Conservation (phyloP, 2,113 vertebrate species). For the Phylloscopus trochilus region DNA sequence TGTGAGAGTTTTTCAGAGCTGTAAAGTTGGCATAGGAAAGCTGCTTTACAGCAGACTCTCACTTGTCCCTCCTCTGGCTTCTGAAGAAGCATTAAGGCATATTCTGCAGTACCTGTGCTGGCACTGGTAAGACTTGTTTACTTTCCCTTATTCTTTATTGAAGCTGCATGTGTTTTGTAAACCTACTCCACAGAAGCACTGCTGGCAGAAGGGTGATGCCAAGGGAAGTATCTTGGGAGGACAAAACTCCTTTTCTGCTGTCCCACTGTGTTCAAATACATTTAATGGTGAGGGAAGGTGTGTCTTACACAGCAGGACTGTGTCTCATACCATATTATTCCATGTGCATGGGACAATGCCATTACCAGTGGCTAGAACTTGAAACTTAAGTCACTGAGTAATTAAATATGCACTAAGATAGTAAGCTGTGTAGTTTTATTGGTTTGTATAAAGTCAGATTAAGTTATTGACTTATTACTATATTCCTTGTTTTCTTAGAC, state of each 20-base stretch:
- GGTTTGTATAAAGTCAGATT: neutral
- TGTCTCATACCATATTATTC: neutral
- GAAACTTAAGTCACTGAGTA: neutral
- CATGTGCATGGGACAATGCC: neutral
- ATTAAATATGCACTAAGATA: neutral
- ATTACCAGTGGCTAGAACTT: neutral
- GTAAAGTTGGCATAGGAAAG: neutral
- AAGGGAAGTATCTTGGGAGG: neutral
- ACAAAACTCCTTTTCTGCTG: neutral
- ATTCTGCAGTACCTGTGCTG: neutral
- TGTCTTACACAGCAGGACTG: neutral
- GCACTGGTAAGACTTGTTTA: slow-evolving; percentile 14
- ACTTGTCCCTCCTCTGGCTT: neutral
- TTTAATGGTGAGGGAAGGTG: neutral
- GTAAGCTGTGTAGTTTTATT: neutral
- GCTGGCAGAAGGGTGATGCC: neutral
- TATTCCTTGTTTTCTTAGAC: neutral
- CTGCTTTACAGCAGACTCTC: neutral
- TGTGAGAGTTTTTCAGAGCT: neutral
- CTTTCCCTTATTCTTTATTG: neutral
- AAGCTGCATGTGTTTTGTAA: neutral
- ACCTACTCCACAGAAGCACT: neutral
- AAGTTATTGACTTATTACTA: neutral
- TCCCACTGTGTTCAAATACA: neutral
- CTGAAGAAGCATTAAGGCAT: neutral